Evolutionary conservation across 2,888 invertebrate genomes (phyloP).

Genomic region (Macropis europaea): DNA sequence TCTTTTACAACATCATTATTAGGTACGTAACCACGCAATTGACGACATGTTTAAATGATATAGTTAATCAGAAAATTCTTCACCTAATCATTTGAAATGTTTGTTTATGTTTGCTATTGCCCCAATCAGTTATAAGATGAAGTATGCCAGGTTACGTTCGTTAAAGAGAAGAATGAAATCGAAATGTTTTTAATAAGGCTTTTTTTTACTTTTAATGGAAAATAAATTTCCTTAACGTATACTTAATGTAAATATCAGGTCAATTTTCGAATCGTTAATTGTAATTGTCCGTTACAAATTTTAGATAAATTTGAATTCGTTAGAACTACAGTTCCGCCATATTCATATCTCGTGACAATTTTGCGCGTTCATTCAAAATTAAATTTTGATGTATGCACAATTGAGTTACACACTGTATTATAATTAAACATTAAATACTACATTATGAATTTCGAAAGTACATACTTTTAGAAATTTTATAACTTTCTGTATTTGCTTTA

Average conservation of each 20-base stretch:
- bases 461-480: no score
- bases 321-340: background rate
- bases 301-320: slow-evolving; percentile 1
- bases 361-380: background rate
- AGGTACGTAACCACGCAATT: background rate
- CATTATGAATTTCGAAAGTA: no score
- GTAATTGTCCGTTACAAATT: background rate
- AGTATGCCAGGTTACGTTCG: background rate
- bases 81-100: slow-evolving; percentile 1
- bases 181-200: background rate
- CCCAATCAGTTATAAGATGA: slow-evolving; percentile 11
- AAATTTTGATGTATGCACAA: background rate
- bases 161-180: background rate
- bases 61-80: background rate
- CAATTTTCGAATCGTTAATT: background rate
- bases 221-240: background rate
- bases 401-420: no score
- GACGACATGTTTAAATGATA: background rate
- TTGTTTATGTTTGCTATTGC: slow-evolving; percentile 9
- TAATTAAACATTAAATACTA: no score
- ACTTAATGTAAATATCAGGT: background rate
- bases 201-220: background rate
- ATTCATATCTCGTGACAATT: background rate
- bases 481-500: no score
- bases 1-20: background rate